These are phyloP conservation scores for Ellobium chinense DNA, from an alignment of 2,888 invertebrate genomes.

Conservation along the genomic window DNA sequence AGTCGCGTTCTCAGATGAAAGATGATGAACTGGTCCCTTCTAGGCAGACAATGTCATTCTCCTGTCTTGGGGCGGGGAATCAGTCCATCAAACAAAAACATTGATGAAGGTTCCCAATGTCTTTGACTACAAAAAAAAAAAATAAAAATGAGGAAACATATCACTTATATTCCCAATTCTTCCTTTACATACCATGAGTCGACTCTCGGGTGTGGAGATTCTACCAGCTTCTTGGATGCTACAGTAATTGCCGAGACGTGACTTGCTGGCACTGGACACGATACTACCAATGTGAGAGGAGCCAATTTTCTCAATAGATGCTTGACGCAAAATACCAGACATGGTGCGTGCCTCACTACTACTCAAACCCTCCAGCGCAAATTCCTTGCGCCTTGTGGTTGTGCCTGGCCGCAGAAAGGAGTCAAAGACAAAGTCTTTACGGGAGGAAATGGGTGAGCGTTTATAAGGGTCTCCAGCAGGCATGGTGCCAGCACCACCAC, in stretches of 20 bases:
- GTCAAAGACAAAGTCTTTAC: constrained; percentile 54
- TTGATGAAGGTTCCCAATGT: too few species aligned
- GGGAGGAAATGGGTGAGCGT: constrained; percentile 50
- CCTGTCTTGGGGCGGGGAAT: too few species aligned
- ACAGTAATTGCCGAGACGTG: constrained; percentile 69
- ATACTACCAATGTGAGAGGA: constrained; percentile 73
- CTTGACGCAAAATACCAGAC: constrained; percentile 75
- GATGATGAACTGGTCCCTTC: too few species aligned
- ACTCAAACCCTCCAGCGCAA: constrained; percentile 75
- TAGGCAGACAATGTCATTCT: too few species aligned
- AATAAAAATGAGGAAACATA: too few species aligned
- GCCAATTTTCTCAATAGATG: constrained; percentile 75
- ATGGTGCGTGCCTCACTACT: constrained; percentile 75
- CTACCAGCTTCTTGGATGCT: constrained; percentile 66
- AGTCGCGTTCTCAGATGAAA: too few species aligned
- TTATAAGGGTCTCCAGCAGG: constrained; percentile 25
- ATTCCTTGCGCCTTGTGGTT: constrained; percentile 71
- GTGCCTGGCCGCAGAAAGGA: constrained; percentile 61
- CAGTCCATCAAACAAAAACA: too few species aligned
- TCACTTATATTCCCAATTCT: too few species aligned
- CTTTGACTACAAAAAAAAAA: too few species aligned
- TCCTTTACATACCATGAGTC: constrained; percentile 66
- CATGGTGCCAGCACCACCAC: not conserved
- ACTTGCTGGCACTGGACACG: constrained; percentile 74
- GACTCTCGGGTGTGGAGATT: constrained; percentile 72